Evolutionary conservation across 2,113 vertebrate genomes (phyloP).

Genomic region (Picathartes gymnocephalus): DNA sequence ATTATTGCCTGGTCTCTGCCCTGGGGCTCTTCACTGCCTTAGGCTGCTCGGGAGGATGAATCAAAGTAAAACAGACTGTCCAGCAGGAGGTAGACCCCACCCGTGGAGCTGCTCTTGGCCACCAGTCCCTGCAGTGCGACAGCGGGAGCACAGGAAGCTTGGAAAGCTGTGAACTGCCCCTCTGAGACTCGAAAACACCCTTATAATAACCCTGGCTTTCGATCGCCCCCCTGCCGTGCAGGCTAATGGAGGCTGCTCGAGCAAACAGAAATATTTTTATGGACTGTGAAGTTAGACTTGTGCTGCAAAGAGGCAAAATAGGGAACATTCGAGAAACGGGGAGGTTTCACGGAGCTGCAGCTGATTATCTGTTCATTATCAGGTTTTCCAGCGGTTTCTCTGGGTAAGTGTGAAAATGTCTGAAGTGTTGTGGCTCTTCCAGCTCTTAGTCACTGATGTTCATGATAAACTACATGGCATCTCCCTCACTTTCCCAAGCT

Average conservation of each 20-base stretch:
- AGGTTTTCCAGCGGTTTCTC: background rate
- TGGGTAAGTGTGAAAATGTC: background rate
- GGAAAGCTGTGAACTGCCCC: background rate
- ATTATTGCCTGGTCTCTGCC: background rate
- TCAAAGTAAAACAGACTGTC: background rate
- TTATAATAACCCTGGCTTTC: background rate
- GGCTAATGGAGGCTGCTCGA: background rate
- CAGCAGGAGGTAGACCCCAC: background rate
- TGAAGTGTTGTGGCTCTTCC: background rate
- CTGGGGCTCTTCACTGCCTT: background rate
- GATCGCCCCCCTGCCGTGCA: background rate
- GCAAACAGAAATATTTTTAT: conserved; percentile 11
- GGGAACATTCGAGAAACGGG: background rate
- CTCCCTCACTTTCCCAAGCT: background rate
- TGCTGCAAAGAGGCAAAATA: background rate
- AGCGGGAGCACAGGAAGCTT: background rate
- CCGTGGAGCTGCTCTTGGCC: background rate
- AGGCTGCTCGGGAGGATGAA: background rate
- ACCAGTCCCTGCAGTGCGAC: background rate
- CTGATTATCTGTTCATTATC: background rate
- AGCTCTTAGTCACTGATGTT: background rate
- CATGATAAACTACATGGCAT: background rate
- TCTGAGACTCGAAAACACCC: background rate
- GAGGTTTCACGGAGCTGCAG: background rate
- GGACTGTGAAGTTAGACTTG: background rate